phyloP scores from a whole-genome alignment of 1,140 invertebrate species.

The Parapsyche elsis region DNA sequence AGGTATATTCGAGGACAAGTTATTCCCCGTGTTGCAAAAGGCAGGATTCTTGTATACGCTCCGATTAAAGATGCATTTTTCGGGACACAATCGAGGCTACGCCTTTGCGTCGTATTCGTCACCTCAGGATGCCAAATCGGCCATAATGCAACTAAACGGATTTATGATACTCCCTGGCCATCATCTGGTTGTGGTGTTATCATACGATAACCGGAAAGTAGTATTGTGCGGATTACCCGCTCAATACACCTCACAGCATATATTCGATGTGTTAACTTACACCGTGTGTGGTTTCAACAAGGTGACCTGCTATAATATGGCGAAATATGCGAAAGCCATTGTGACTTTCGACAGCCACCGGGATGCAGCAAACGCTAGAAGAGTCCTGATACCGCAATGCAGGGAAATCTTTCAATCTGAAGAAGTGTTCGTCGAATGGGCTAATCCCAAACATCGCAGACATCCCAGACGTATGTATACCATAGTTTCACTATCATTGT shows the following conservation, averaged over 20 bases:
- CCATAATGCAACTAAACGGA: constrained; percentile 74
- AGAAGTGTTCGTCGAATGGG: neutral
- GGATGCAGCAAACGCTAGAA: constrained; percentile 35
- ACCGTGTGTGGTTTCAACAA: neutral
- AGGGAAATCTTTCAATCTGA: neutral
- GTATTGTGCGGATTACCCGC: constrained; percentile 74
- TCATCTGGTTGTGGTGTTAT: constrained; percentile 80
- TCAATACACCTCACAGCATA: constrained; percentile 53
- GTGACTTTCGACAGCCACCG: constrained; percentile 37
- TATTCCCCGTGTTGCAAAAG: constrained; percentile 78
- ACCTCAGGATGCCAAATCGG: constrained; percentile 70
- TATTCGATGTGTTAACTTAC: neutral
- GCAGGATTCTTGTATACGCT: constrained; percentile 79
- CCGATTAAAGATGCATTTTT: constrained; percentile 81
- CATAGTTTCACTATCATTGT: no score
- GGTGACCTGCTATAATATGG: neutral
- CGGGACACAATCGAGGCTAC: constrained; percentile 82
- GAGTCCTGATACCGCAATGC: constrained; percentile 24
- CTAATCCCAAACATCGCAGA: neutral
- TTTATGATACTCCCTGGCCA: constrained; percentile 75
- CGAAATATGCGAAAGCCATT: no score
- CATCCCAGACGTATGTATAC: no score
- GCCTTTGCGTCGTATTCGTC: constrained; percentile 82
- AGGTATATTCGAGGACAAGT: constrained; percentile 82
- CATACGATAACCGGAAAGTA: constrained; percentile 85